Evolutionary conservation across 1,140 invertebrate genomes (phyloP), one percentile per base, ranked within the genome.

Genomic region (Formica exsecta): DNA sequence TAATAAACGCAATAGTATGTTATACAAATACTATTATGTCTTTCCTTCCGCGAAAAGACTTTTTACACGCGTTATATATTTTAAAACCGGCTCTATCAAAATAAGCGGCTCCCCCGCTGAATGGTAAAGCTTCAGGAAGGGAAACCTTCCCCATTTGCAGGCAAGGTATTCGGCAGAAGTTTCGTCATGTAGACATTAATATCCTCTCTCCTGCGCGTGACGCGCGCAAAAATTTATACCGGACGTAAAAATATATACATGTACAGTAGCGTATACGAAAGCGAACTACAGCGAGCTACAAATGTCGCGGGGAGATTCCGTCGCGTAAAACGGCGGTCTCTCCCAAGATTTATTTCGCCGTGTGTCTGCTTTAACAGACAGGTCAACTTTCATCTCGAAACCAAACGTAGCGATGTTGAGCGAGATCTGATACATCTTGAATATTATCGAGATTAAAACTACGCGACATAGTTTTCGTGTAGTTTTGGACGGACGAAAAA

Each of bases 111-210:
- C 22, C 19, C 19, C 3, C 25, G 8, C 7, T 64, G 29, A 5
- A 41, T 3, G 5, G 8, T 1, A 38, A 9, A 54, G 62, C 41
- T 79, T 81, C 38, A 59, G 54, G 25, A 59, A 71, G 25, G 36
- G n/a, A 22, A 41, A 61, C 3, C 6, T 19, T 57, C 29, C 13
- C 29, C 13, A 22, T 0, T 81, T 29, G 22, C 25, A 25, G 7
- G 25, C 36, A n/a, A 48, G 13, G 13, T 16, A 25, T 61, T 81
- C 66, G 61, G 25, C 38, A 9, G 36, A 44, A 81, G 32, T 81
- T 81, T 73, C 25, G 48, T 73, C 66, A 59, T 81, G 51, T 73
- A 32, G 66, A 81, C 54, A 61, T 81, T 81, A 81, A 81, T 81
- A 81, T 73, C 13, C 66, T 68, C 79, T 32, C 66, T 41, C 11